These are phyloP conservation scores for Leuciscus waleckii DNA, from an alignment of 2,797 vertebrate species.

Conservation along the genomic window DNA sequence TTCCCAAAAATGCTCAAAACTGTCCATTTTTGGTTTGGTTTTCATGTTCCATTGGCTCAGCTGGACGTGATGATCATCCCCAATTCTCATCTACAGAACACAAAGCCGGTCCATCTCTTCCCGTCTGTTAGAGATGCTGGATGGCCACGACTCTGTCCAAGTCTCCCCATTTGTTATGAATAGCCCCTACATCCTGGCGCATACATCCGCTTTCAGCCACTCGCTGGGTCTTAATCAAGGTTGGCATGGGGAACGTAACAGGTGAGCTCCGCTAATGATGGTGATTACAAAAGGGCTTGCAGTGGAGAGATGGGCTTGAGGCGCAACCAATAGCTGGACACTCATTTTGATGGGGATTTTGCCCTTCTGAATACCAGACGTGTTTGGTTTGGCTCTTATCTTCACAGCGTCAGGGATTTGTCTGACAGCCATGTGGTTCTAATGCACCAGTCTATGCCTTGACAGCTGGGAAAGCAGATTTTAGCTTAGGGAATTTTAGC, in stretches of 20 bases:
- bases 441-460: not conserved
- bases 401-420: conserved; percentile 14
- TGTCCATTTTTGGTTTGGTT: conserved; percentile 16
- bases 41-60: conserved; percentile 43
- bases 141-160: conserved; percentile 21
- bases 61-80: conserved; percentile 31
- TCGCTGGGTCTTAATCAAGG: conserved; percentile 64
- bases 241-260: conserved; percentile 65
- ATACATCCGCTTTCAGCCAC: conserved; percentile 38
- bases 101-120: conserved; percentile 40
- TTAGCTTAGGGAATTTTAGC: not conserved
- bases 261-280: conserved; percentile 68
- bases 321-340: conserved; percentile 51
- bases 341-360: conserved; percentile 47
- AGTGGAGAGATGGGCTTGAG: conserved; percentile 49
- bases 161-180: conserved; percentile 50
- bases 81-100: conserved; percentile 33
- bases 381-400: conserved; percentile 44
- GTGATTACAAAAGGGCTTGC: conserved; percentile 57
- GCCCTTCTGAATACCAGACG: conserved; percentile 41
- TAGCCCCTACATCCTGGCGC: conserved; percentile 54
- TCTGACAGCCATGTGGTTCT: conserved; percentile 6
- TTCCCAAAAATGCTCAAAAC: not conserved
- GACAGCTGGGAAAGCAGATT: conserved; percentile 22
- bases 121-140: conserved; percentile 45